Conservation (phyloP, 2,113 vertebrate species). For the Leptosomus discolor region DNA sequence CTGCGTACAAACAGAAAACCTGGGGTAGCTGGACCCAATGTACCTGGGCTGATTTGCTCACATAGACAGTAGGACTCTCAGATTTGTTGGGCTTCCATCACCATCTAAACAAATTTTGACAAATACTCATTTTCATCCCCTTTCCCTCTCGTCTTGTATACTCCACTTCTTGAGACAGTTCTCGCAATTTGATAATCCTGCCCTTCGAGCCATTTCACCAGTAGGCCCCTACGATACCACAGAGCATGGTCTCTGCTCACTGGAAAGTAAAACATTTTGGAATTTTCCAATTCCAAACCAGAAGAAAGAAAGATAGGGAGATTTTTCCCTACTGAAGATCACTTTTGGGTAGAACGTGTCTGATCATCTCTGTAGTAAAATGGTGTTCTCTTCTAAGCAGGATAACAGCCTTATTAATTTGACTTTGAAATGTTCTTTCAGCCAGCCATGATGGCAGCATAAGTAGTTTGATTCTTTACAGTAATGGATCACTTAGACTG, state of each 20-base stretch:
- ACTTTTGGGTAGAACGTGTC: neutral
- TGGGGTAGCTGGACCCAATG: neutral
- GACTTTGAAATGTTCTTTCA: neutral
- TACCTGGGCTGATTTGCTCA: neutral
- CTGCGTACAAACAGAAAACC: neutral
- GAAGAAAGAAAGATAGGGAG: neutral
- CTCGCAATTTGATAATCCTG: neutral
- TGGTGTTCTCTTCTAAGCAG: neutral
- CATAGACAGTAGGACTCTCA: neutral
- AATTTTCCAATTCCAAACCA: neutral
- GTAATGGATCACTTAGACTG: neutral
- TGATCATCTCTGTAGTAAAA: neutral
- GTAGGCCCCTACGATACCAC: neutral
- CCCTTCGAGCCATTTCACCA: neutral
- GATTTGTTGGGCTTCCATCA: neutral
- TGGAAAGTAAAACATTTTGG: neutral
- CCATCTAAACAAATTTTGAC: neutral
- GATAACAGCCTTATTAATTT: neutral
- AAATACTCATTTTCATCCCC: neutral
- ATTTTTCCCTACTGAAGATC: neutral
- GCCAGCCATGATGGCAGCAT: neutral
- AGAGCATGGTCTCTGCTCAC: neutral
- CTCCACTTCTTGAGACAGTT: neutral
- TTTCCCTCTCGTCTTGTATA: neutral
- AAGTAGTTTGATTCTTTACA: neutral